A percentile compares a stretch with the other conserved stretches of the same genome.
These are phyloP conservation scores for Panopea generosa DNA, from an alignment of 2,888 invertebrate species.

Conservation along the genomic window DNA sequence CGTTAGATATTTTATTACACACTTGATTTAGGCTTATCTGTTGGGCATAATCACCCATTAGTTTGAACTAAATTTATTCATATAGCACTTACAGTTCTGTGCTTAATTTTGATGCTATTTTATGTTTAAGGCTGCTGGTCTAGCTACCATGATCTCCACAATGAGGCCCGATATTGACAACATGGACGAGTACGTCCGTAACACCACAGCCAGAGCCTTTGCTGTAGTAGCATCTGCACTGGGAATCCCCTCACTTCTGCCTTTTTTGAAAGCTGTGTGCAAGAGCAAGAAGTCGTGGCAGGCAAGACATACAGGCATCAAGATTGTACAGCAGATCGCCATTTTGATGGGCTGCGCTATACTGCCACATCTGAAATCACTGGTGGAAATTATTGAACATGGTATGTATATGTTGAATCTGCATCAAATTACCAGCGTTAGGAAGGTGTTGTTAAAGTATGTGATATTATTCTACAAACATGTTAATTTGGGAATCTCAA, in stretches of 20 bases:
- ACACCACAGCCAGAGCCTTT: constrained; percentile 99
- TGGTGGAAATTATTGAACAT: constrained; percentile 99
- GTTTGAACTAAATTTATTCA: no score
- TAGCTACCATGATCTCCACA: constrained; percentile 99
- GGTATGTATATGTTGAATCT: constrained; percentile 87
- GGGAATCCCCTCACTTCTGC: constrained; percentile 98
- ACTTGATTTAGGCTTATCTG: no score
- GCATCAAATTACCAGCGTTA: neutral
- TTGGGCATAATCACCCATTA: no score
- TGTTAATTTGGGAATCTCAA: no score
- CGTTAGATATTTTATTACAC: no score
- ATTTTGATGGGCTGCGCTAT: constrained; percentile 99
- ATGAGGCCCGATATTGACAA: constrained; percentile 99
- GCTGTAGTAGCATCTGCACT: constrained; percentile 99
- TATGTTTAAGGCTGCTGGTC: constrained; percentile 92
- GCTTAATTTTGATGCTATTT: no score
- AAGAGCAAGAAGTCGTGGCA: constrained; percentile 99
- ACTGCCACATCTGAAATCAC: constrained; percentile 97
- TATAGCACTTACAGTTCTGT: no score
- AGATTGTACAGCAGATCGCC: constrained; percentile 99
- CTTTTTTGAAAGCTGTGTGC: constrained; percentile 99
- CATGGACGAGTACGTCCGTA: constrained; percentile 99
- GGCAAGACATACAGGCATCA: constrained; percentile 97
- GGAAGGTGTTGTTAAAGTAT: no score
- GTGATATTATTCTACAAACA: no score